phyloP scores from a whole-genome alignment of 2,888 invertebrate species.

The Eupithecia pulchellata region DNA sequence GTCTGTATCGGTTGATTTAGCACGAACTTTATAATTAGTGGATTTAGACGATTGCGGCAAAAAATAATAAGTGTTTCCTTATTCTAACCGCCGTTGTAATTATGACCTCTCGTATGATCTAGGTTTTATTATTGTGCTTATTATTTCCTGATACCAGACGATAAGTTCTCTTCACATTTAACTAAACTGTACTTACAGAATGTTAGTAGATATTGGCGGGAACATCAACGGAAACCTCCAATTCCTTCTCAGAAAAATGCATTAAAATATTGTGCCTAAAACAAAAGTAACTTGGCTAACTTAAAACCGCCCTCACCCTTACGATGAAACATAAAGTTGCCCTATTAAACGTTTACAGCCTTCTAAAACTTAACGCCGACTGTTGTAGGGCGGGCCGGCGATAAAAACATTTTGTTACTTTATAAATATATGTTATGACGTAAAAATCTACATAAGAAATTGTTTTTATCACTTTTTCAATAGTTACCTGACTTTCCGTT shows the following conservation, averaged over 20 bases:
- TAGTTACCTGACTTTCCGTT: conserved; percentile 40
- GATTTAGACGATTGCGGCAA: conserved; percentile 22
- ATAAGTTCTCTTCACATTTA: neutral
- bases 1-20: conserved; percentile 37
- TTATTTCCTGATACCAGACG: conserved; percentile 11
- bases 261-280: conserved; percentile 19
- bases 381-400: conserved; percentile 41
- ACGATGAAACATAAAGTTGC: conserved; percentile 71
- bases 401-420: conserved; percentile 58
- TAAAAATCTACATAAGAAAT: conserved; percentile 46
- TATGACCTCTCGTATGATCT: neutral
- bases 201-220: neutral
- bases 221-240: neutral
- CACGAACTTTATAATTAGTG: conserved; percentile 33
- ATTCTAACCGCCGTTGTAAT: conserved; percentile 12
- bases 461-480: conserved; percentile 46
- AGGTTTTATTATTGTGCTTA: conserved; percentile 6
- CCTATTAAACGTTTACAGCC: conserved; percentile 80
- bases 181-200: neutral
- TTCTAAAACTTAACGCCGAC: conserved; percentile 60
- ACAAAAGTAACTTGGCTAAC: conserved; percentile 40
- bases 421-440: conserved; percentile 50
- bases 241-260: conserved; percentile 8
- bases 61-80: conserved; percentile 29
- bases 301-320: conserved; percentile 50